Conservation (phyloP, 2,797 vertebrate species). For the Sylvia borin region DNA sequence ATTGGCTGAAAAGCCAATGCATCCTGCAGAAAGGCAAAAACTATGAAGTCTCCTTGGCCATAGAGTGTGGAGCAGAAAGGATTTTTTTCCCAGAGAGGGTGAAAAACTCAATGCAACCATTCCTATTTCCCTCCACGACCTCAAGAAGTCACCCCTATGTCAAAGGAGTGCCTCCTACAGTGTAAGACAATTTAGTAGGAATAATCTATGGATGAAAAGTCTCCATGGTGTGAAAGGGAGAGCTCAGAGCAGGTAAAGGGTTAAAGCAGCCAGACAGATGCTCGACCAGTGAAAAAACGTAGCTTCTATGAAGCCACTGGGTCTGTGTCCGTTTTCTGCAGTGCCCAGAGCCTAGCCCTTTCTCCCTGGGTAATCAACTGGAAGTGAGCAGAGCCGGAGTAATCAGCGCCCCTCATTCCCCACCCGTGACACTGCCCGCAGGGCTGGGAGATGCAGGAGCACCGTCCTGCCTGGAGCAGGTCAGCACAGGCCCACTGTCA, state of each 20-base stretch:
- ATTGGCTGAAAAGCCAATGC: background rate
- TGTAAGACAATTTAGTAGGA: background rate
- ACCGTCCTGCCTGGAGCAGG: rapidly evolving
- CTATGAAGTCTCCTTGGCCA: background rate
- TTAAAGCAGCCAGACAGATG: conserved; percentile 18
- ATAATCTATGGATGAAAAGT: background rate
- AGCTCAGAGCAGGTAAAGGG: background rate
- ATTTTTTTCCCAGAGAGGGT: background rate
- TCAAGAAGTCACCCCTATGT: background rate
- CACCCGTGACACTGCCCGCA: rapidly evolving
- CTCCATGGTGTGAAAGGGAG: background rate
- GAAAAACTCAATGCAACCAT: background rate
- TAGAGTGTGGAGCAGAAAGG: background rate
- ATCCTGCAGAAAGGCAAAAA: background rate
- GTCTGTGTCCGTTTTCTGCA: background rate
- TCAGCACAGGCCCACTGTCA: background rate
- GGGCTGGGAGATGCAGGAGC: background rate
- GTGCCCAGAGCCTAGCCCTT: background rate
- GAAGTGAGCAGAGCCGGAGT: background rate
- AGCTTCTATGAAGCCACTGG: background rate
- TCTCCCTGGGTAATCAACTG: conserved; percentile 54
- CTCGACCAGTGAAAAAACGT: background rate
- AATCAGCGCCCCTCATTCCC: background rate
- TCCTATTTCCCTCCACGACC: background rate
- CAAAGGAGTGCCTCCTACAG: background rate